A percentile compares a stretch with the other conserved stretches of the same genome.
Conservation (phyloP, 2,888 invertebrate genomes). For the Calliopum simillimum region DNA sequence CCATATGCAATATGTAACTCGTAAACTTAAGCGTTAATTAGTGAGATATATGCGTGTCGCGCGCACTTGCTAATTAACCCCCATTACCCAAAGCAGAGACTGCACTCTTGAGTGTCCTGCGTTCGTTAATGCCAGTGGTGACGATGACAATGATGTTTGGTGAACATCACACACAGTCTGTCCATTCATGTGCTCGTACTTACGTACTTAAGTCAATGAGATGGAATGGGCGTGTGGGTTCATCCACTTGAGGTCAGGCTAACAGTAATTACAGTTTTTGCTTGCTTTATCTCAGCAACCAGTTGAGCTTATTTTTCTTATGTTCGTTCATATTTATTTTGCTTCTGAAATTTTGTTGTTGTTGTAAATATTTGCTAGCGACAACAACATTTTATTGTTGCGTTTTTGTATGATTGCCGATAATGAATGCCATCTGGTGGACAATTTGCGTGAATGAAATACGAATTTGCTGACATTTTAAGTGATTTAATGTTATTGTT, state of each 20-base stretch:
- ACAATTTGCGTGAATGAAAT: conserved; percentile 35
- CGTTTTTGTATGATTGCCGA: conserved; percentile 61
- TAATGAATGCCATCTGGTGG: conserved; percentile 62
- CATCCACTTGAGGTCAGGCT: conserved; percentile 55
- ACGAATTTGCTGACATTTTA: conserved; percentile 59
- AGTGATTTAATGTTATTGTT: conserved; percentile 66
- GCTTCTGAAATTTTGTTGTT: conserved; percentile 36
- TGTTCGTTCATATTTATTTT: conserved; percentile 3
- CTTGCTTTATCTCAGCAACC: conserved; percentile 31
- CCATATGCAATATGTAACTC: conserved; percentile 21
- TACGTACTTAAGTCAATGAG: too few relatives aligned
- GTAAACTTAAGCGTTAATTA: conserved; percentile 58
- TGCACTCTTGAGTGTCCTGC: conserved; percentile 39
- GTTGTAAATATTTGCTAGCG: conserved; percentile 38
- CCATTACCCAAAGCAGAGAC: conserved; percentile 43
- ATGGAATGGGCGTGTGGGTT: conserved; percentile 54
- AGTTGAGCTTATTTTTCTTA: conserved; percentile 36
- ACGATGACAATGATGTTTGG: conserved; percentile 29
- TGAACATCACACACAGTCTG: conserved; percentile 30
- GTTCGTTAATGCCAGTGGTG: conserved; percentile 8
- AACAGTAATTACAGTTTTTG: conserved; percentile 57
- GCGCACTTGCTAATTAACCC: conserved; percentile 63
- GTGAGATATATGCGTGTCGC: conserved; percentile 64
- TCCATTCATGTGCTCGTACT: conserved; percentile 34
- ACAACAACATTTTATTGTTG: conserved; percentile 15